Evolutionary conservation across 1,140 invertebrate genomes (phyloP), one percentile per base, ranked within the genome.

Genomic region (Brachionus sp.): DNA sequence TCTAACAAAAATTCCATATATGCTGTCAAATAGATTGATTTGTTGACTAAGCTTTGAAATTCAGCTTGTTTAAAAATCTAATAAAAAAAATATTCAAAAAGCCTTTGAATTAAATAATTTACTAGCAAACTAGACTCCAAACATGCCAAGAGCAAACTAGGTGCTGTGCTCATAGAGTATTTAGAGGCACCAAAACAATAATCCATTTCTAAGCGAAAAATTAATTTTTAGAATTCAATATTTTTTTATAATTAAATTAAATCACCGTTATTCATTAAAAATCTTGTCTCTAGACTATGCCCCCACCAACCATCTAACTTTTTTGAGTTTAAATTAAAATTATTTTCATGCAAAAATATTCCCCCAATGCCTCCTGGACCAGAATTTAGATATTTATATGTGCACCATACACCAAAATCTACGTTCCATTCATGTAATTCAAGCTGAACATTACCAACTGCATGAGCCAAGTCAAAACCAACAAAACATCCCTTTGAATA

Each of bases 361-460:
- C 29, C 16, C 66, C 84, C 57, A 16, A 92, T 86, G 37, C 90
- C 87, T 0, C 92, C 92, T 37, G 92, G 90, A 25, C 92, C 90
- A 44, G 89, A 87, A 85, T 91, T 91, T 35, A 92, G 85, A 84
- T 92, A 92, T 90, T 92, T 92, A 84, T 92, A 92, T 3, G 90
- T 89, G 86, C 92, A 93, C 92, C 92, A 92, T 83, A 89, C 89
- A 13, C 91, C 92, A 88, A 92, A 92, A 86, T 92, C 92, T 0
- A 92, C 91, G 75, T 89, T 86, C 92, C 92, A 93, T 39, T 91
- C 90, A 86, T 92, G 90, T 0, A 92, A 86, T 46, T 89, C 83
- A 5, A 92, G 84, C 23, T 89, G 86, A 0, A 92, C 90, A 86
- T 93, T 93, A 0, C 91, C 92, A 16, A 90, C 89, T 23, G 92